Evolutionary conservation across 2,113 vertebrate genomes (phyloP).

Genomic region (Physeter macrocephalus): DNA sequence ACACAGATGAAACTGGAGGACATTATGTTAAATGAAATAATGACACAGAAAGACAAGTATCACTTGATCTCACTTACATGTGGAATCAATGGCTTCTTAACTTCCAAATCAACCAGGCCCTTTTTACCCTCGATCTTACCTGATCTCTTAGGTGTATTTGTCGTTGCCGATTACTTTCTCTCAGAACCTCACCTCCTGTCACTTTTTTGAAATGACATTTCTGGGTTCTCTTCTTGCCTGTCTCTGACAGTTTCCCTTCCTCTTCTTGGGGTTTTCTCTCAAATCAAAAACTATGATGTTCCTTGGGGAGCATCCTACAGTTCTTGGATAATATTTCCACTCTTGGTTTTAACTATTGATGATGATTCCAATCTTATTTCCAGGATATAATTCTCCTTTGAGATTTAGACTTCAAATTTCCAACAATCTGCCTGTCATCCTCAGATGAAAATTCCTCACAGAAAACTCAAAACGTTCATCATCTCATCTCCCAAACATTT

Average conservation of each 20-base stretch:
- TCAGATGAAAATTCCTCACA: background rate
- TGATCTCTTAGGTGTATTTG: background rate
- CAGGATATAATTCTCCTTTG: background rate
- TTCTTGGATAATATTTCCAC: background rate
- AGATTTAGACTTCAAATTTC: background rate
- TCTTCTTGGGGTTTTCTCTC: background rate
- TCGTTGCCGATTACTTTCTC: background rate
- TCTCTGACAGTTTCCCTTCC: background rate
- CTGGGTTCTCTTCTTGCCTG: background rate
- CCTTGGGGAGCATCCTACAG: background rate
- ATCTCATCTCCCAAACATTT: background rate
- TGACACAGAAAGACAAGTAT: background rate
- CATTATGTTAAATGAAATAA: background rate
- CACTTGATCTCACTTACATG: background rate
- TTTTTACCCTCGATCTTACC: background rate
- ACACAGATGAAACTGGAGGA: background rate
- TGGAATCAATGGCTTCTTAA: background rate
- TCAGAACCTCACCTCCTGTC: background rate
- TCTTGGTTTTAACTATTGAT: background rate
- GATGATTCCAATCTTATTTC: background rate
- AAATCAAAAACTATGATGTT: background rate
- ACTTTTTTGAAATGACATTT: background rate
- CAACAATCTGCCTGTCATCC: background rate
- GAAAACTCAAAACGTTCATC: background rate
- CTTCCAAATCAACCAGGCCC: background rate